Conservation (phyloP, 2,888 invertebrate species). For the Leptinotarsa juncta region DNA sequence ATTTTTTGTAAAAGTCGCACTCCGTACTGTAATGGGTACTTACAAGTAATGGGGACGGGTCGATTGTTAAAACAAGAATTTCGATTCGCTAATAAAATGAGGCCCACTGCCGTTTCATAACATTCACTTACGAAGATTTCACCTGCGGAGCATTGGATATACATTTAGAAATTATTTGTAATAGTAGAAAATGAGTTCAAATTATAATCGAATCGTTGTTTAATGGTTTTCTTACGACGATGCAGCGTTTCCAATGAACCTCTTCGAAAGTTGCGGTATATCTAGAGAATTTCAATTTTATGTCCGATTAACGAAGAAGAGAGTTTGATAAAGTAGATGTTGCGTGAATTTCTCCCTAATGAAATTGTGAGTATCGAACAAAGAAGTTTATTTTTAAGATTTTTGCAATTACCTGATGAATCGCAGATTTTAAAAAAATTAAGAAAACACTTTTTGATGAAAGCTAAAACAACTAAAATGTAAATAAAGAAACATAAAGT, state of each 20-base stretch:
- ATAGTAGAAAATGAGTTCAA: conserved; percentile 17
- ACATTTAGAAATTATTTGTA: conserved; percentile 15
- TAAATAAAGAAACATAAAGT: no score
- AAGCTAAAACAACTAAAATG: no score
- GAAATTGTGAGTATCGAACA: not conserved
- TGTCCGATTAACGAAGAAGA: not conserved
- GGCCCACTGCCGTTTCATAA: conserved; percentile 7
- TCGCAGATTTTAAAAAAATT: no score
- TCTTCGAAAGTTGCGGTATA: not conserved
- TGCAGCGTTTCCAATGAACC: conserved; percentile 3
- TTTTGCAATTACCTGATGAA: no score
- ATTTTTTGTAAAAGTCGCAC: not conserved
- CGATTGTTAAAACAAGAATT: conserved; percentile 1
- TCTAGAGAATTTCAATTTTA: not conserved
- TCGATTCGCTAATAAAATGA: conserved; percentile 9
- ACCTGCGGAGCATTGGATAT: conserved; percentile 7
- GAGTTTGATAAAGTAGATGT: not conserved
- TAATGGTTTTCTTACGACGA: conserved; percentile 5
- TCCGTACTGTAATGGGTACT: not conserved
- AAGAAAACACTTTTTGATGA: no score
- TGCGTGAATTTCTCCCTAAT: not conserved
- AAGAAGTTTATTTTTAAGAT: not conserved
- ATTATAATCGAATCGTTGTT: conserved; percentile 11
- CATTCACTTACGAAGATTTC: conserved; percentile 11
- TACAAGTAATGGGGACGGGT: not conserved